Evolutionary conservation across 2,888 invertebrate species (phyloP).

Genomic region (Philonicus albiceps): DNA sequence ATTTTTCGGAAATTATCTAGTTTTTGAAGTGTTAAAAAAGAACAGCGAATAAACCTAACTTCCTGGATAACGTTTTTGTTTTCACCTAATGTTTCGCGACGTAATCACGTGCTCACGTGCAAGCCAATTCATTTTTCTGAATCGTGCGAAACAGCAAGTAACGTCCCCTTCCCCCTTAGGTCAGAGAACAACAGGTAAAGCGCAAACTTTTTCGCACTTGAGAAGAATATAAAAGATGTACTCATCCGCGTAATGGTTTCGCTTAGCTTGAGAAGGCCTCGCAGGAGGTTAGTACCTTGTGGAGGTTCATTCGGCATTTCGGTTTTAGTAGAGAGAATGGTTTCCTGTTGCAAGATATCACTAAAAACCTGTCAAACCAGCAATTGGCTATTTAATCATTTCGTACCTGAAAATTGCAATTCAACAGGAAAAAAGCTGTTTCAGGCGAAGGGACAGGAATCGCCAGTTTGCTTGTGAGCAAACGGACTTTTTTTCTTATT

Average conservation of each 20-base stretch:
- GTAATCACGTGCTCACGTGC: neutral
- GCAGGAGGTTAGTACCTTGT: neutral
- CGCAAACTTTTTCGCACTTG: neutral
- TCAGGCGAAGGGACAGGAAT: neutral
- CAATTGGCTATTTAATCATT: neutral
- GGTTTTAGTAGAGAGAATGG: neutral
- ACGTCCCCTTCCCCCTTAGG: neutral
- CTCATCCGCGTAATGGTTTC: neutral
- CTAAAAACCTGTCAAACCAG: neutral
- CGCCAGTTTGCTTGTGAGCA: neutral
- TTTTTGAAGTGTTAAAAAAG: neutral
- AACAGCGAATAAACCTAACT: neutral
- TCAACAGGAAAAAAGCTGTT: neutral
- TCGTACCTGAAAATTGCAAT: neutral
- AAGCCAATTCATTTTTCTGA: neutral
- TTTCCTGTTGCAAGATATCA: neutral
- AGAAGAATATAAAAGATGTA: neutral
- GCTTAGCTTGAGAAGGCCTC: neutral
- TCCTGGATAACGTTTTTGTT: neutral
- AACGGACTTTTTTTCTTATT: neutral
- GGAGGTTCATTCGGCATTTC: neutral
- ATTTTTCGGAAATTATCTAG: neutral
- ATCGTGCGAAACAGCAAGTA: neutral
- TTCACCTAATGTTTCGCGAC: slow-evolving; percentile 10
- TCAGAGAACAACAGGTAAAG: neutral